phyloP scores from a whole-genome alignment of 35 echinoderm and acorn worm genomes.

The Strongylocentrotus purpuratus region DNA sequence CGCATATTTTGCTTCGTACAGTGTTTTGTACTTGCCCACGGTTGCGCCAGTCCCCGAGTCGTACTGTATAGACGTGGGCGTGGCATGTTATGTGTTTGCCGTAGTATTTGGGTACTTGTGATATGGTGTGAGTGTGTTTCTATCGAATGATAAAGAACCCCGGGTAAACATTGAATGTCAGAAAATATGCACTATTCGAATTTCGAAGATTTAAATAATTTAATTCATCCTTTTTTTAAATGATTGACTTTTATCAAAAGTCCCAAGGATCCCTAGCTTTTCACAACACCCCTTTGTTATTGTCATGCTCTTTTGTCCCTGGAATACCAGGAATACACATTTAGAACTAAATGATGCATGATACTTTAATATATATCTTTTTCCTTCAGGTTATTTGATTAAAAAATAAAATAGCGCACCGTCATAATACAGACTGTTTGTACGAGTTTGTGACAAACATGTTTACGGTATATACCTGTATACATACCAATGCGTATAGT shows the following conservation, averaged over 20 bases:
- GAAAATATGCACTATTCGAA: too few relatives aligned
- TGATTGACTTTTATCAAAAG: too few relatives aligned
- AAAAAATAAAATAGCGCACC: neutral
- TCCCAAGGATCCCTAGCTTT: too few relatives aligned
- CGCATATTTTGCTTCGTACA: neutral
- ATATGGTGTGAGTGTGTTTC: neutral
- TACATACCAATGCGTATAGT: neutral
- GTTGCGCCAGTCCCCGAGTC: neutral
- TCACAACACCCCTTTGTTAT: too few relatives aligned
- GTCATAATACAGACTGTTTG: neutral
- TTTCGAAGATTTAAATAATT: too few relatives aligned
- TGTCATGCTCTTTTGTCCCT: neutral
- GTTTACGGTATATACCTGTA: neutral
- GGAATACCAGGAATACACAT: neutral
- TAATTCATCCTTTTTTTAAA: too few relatives aligned
- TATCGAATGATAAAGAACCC: neutral
- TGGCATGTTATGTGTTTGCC: neutral
- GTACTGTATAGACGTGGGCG: neutral
- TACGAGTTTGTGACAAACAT: neutral
- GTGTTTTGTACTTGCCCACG: neutral
- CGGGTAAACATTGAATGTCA: too few relatives aligned
- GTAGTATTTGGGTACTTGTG: neutral
- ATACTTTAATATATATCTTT: neutral
- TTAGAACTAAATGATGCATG: neutral
- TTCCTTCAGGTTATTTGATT: neutral